Conservation (phyloP, 2,888 invertebrate species). For the Sinhomidia bicolor region DNA sequence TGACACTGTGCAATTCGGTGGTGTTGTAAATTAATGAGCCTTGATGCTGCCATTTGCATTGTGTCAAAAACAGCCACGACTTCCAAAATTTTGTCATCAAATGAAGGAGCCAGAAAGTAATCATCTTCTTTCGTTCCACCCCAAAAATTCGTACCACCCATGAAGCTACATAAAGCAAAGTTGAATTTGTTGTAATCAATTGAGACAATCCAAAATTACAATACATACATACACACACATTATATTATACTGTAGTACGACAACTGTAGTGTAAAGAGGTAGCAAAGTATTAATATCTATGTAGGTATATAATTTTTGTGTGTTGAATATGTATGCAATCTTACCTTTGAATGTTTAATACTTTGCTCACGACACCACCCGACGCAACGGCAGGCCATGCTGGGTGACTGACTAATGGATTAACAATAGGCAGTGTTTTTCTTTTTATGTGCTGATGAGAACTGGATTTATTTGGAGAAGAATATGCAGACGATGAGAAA, state of each 20-base stretch:
- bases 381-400: slow-evolving; percentile 87
- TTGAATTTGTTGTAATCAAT: background rate
- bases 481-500: slow-evolving; percentile 83
- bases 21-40: slow-evolving; percentile 96
- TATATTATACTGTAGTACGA: too few species aligned
- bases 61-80: slow-evolving; percentile 99
- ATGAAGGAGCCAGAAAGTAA: slow-evolving; percentile 94
- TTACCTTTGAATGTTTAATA: slow-evolving; percentile 95
- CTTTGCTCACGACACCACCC: slow-evolving; percentile 94
- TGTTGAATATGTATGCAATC: background rate
- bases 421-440: slow-evolving; percentile 93
- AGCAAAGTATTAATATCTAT: background rate
- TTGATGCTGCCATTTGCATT: slow-evolving; percentile 98
- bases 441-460: slow-evolving; percentile 84
- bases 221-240: background rate
- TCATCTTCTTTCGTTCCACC: slow-evolving; percentile 96
- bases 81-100: slow-evolving; percentile 97
- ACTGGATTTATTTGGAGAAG: slow-evolving; percentile 81
- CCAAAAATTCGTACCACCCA: slow-evolving; percentile 99
- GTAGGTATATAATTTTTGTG: background rate
- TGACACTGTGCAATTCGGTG: slow-evolving; percentile 98
- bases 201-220: background rate
- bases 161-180: slow-evolving; percentile 87
- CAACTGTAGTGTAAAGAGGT: too few species aligned
- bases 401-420: slow-evolving; percentile 92